Evolutionary conservation across 2,888 invertebrate species (phyloP).

Genomic region (Noctua janthina): DNA sequence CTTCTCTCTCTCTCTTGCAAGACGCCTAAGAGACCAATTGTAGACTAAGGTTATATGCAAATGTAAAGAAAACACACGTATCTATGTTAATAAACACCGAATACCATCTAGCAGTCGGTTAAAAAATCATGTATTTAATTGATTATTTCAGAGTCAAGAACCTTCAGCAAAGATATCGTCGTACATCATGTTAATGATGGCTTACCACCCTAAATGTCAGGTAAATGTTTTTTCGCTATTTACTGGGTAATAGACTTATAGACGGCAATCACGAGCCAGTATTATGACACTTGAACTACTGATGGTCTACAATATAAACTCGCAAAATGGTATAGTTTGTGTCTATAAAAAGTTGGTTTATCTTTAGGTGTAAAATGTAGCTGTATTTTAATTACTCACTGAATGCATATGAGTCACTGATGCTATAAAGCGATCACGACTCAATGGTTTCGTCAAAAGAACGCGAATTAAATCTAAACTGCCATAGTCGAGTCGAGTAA

Average conservation of each 20-base stretch:
- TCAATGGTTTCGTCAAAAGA: conserved; percentile 74
- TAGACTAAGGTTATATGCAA: no score
- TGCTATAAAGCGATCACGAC: conserved; percentile 70
- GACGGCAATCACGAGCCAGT: neutral
- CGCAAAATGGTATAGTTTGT: neutral
- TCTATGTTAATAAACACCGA: no score
- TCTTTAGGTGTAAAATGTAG: no score
- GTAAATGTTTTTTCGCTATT: conserved; percentile 10
- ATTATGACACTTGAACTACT: neutral
- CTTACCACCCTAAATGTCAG: conserved; percentile 72
- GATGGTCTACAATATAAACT: neutral
- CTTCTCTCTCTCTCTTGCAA: no score
- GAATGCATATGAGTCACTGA: conserved; percentile 37
- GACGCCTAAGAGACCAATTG: no score
- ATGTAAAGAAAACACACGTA: no score
- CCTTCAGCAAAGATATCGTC: conserved; percentile 84
- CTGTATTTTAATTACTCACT: no score
- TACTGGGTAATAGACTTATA: neutral
- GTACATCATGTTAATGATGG: conserved; percentile 82
- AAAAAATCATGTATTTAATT: neutral
- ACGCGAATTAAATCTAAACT: conserved; percentile 77
- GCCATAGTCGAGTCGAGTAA: conserved; percentile 38
- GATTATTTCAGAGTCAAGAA: conserved; percentile 83
- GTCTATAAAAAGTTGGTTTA: no score
- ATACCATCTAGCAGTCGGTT: neutral